phyloP scores from a whole-genome alignment of 2,113 vertebrate species.

The Pyrgilauda ruficollis region DNA sequence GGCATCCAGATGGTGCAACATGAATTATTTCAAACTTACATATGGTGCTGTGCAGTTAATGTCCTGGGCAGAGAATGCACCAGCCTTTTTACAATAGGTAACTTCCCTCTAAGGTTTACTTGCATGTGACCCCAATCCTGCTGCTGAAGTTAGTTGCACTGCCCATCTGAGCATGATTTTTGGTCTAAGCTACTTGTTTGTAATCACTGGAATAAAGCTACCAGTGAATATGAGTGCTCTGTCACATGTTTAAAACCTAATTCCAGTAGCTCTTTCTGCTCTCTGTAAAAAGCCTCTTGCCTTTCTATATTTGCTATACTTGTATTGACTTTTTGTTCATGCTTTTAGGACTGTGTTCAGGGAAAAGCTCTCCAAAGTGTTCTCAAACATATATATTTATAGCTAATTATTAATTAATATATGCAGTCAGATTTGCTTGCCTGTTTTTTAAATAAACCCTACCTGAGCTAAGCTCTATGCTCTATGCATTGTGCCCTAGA shows the following conservation, averaged over 20 bases:
- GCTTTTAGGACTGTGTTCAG: not conserved
- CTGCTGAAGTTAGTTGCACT: not conserved
- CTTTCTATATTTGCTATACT: not conserved
- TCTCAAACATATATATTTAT: not conserved
- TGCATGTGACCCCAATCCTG: not conserved
- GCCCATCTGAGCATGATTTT: not conserved
- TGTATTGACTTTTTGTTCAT: not conserved
- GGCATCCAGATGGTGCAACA: not conserved
- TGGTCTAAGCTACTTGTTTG: not conserved
- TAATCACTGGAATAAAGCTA: not conserved
- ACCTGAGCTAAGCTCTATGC: not conserved
- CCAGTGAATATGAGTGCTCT: not conserved
- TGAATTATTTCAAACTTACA: conserved; percentile 52
- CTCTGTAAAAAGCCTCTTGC: not conserved
- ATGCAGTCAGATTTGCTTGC: not conserved
- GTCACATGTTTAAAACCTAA: not conserved
- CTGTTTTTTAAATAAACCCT: not conserved
- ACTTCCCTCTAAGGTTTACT: not conserved
- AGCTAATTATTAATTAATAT: not conserved
- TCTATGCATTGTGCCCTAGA: not conserved
- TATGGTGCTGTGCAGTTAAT: conserved; percentile 77
- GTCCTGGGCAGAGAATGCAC: conserved; percentile 71
- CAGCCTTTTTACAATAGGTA: conserved; percentile 77
- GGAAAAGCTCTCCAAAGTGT: not conserved
- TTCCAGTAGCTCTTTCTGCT: not conserved